A percentile compares a stretch with the other conserved stretches of the same genome.
Evolutionary conservation across 2,113 vertebrate species (phyloP).

Genomic region (Albula goreensis): DNA sequence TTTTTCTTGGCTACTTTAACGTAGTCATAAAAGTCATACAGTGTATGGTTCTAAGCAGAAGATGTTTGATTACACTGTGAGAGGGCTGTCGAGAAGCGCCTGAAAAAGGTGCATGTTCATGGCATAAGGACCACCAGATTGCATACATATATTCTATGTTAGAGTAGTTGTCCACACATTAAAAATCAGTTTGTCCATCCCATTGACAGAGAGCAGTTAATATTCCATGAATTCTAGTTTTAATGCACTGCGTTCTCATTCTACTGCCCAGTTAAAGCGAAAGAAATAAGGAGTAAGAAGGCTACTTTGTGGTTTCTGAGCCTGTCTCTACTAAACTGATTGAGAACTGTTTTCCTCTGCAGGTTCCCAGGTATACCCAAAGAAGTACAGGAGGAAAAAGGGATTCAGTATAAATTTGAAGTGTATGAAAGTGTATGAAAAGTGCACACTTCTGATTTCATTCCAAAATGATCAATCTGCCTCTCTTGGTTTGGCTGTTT

Average conservation of each 20-base stretch:
- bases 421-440: conserved; percentile 79
- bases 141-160: not conserved
- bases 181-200: not conserved
- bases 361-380: conserved; percentile 82
- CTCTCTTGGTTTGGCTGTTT: too few relatives aligned
- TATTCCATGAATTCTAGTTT: not conserved
- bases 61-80: not conserved
- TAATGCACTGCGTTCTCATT: too few relatives aligned
- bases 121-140: not conserved
- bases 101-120: not conserved
- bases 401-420: conserved; percentile 86
- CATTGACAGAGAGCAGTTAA: not conserved
- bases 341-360: not conserved
- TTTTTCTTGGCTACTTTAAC: not conserved
- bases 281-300: not conserved
- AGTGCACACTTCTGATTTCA: too few relatives aligned
- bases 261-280: not conserved
- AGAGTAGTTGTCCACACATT: not conserved
- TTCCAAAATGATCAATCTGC: too few relatives aligned
- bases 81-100: not conserved
- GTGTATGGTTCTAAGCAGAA: not conserved
- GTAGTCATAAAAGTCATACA: not conserved
- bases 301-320: not conserved
- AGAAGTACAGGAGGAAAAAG: conserved; percentile 84
- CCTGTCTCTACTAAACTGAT: not conserved